These are phyloP conservation scores for Drosophila neotestacea DNA, from an alignment of 2,888 invertebrate species.

Conservation along the genomic window DNA sequence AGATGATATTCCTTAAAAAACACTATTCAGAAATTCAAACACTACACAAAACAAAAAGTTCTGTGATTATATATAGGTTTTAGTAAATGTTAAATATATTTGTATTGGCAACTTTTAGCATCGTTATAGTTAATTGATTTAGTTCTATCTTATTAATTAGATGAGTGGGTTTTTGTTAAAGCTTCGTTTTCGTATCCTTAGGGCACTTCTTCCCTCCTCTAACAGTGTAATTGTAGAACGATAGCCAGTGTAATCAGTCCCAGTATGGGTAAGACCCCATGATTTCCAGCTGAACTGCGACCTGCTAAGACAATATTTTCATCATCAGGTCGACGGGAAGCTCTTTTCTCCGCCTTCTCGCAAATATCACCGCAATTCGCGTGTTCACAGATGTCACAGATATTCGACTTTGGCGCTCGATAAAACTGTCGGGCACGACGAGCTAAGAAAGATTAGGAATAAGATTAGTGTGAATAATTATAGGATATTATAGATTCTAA, in stretches of 20 bases:
- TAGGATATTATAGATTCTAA: constrained; percentile 83
- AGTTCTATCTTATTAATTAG: constrained; percentile 69
- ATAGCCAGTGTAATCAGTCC: constrained; percentile 1
- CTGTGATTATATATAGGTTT: constrained; percentile 18
- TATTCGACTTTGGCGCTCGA: constrained; percentile 88
- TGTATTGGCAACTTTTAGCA: constrained; percentile 76
- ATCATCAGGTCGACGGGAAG: constrained; percentile 66
- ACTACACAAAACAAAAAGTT: background rate
- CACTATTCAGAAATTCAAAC: background rate
- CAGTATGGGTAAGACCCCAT: constrained; percentile 6
- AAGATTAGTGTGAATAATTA: background rate
- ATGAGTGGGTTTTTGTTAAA: constrained; percentile 74
- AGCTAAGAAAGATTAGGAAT: constrained; percentile 86
- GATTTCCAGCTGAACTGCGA: constrained; percentile 29
- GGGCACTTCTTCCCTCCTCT: constrained; percentile 14
- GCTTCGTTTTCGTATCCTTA: constrained; percentile 57
- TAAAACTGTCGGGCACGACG: constrained; percentile 94
- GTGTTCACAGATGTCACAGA: constrained; percentile 87
- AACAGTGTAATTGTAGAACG: constrained; percentile 26
- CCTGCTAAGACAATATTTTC: constrained; percentile 59
- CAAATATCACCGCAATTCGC: constrained; percentile 86
- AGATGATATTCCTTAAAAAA: too few species aligned
- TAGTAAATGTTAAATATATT: constrained; percentile 64
- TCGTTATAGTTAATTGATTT: constrained; percentile 65
- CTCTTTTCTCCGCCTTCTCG: constrained; percentile 83